Conservation (phyloP, 2,888 invertebrate species). For the Theretra japonica region DNA sequence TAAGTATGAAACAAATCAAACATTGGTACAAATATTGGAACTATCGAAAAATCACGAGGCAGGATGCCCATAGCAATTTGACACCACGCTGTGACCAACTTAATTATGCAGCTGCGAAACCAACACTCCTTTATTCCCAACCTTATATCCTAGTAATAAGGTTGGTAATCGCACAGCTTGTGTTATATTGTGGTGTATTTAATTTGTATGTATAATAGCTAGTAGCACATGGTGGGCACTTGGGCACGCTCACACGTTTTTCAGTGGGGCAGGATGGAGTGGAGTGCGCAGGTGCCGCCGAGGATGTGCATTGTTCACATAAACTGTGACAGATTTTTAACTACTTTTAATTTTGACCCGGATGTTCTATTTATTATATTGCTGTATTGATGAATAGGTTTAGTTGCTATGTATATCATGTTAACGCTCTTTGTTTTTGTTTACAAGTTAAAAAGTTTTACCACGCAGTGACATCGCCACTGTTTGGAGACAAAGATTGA, state of each 20-base stretch:
- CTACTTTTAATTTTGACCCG: not conserved
- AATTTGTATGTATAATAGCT: not conserved
- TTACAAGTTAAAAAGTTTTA: no score
- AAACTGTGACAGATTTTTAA: not conserved
- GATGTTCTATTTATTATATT: not conserved
- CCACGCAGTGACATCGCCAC: no score
- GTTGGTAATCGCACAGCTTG: no score
- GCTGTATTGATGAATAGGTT: no score
- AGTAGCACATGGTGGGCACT: slow-evolving; percentile 9
- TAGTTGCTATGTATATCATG: no score
- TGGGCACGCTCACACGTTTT: slow-evolving; percentile 42
- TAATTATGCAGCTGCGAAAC: not conserved
- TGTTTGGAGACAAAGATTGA: no score
- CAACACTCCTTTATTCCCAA: not conserved
- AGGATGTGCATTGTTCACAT: slow-evolving; percentile 23
- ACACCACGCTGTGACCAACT: slow-evolving; percentile 35
- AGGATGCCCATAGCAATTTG: slow-evolving; percentile 47
- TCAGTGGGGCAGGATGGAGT: slow-evolving; percentile 38
- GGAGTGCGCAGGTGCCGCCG: slow-evolving; percentile 42
- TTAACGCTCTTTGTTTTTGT: no score
- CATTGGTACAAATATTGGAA: not conserved
- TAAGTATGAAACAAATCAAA: not conserved
- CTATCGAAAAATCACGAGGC: slow-evolving; percentile 34
- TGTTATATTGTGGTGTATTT: not conserved
- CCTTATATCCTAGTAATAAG: not conserved